Conservation (phyloP, 2,888 invertebrate species). For the Silvanus unidentatus region DNA sequence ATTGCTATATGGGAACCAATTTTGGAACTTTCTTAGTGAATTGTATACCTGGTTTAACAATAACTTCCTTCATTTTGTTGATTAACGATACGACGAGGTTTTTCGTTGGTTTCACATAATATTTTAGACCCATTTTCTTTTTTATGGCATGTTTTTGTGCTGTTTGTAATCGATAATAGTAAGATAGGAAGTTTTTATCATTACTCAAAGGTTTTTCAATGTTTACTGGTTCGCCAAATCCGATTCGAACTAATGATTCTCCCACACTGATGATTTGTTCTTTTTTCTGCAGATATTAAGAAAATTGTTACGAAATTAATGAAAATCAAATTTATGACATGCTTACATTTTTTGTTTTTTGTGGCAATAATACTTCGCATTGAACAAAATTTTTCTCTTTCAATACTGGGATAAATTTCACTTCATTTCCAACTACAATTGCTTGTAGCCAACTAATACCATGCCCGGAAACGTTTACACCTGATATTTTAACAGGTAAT, state of each 20-base stretch:
- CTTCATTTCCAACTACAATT: conserved; percentile 40
- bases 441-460: conserved; percentile 48
- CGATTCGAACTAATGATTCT: conserved; percentile 48
- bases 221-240: conserved; percentile 65
- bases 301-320: background rate
- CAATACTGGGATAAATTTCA: conserved; percentile 44
- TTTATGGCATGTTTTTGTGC: conserved; percentile 47
- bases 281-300: conserved; percentile 37
- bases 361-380: conserved; percentile 44
- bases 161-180: conserved; percentile 42
- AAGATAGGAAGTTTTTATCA: conserved; percentile 38
- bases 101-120: conserved; percentile 45
- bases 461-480: conserved; percentile 47
- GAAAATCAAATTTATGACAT: background rate
- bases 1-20: conserved; percentile 29
- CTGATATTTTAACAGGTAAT: conserved; percentile 51
- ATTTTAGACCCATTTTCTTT: conserved; percentile 49
- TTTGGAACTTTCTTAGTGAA: conserved; percentile 13
- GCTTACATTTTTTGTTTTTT: conserved; percentile 33
- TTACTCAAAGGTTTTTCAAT: conserved; percentile 61
- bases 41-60: background rate
- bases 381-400: conserved; percentile 45
- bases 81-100: conserved; percentile 10
- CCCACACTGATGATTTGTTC: conserved; percentile 47
- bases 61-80: conserved; percentile 2